These are phyloP conservation scores for Meteorus sp. DNA, from an alignment of 1,140 invertebrate species.

Conservation along the genomic window DNA sequence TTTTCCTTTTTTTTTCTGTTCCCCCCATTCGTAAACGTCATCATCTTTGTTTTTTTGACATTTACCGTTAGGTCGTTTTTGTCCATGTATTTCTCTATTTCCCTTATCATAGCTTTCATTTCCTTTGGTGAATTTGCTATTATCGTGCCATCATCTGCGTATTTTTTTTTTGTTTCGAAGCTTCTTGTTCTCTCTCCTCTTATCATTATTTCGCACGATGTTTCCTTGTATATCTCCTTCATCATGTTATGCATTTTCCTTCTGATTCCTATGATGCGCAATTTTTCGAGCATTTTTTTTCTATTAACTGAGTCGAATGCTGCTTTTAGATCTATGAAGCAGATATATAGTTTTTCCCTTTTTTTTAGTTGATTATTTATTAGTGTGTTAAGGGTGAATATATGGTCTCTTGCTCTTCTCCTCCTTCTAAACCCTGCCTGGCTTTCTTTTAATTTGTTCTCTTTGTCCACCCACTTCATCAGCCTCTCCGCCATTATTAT, in stretches of 20 bases:
- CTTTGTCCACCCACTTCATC: slow-evolving; percentile 19
- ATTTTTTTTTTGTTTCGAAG: neutral
- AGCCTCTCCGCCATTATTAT: slow-evolving; percentile 21
- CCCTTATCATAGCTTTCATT: neutral
- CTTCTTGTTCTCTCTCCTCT: neutral
- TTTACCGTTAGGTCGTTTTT: neutral
- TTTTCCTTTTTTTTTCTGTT: neutral
- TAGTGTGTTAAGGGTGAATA: slow-evolving; percentile 23
- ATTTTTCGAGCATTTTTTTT: neutral
- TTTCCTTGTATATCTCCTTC: neutral
- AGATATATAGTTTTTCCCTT: slow-evolving; percentile 13
- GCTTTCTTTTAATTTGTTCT: slow-evolving; percentile 15
- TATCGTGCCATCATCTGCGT: neutral
- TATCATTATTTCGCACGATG: neutral
- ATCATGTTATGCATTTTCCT: neutral
- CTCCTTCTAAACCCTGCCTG: slow-evolving; percentile 26
- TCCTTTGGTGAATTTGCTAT: neutral
- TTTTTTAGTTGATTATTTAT: slow-evolving; percentile 22
- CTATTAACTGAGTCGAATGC: neutral
- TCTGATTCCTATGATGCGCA: neutral
- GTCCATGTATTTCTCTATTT: neutral
- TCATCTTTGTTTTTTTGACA: neutral
- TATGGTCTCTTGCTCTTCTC: slow-evolving; percentile 22
- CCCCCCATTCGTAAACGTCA: neutral
- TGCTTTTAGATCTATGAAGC: slow-evolving; percentile 18